Base-by-base conservation (phyloP, 2,888 invertebrate species). In the Heteromyza rotundicornis region DNA sequence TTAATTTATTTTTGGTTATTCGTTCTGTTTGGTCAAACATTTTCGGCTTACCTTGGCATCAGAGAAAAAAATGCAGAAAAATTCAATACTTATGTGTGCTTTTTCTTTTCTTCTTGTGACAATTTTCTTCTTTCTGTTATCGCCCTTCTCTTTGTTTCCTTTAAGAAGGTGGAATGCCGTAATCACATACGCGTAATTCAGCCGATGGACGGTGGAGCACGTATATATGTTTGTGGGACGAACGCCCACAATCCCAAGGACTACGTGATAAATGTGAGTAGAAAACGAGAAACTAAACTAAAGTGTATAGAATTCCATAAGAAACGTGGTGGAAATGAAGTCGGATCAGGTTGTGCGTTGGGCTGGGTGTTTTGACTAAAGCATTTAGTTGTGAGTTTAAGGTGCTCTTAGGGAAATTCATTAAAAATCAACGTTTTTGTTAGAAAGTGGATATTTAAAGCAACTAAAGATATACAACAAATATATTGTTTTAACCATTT, bases 181-280 rank as follows among this genome's bases (percentile, higher is more conserved):
- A 96, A 96, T 85, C 96, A 96, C 85, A 92, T 96, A 70, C 88
- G 96, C 75, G 96, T 96, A 64, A 95, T 96, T 72, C 95, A 96
- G 80, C 93, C 95, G 10, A 94, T 96, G 89, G 94, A 93, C 32
- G 92, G 94, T 81, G 95, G 95, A 36, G 88, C 89, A 69, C 88
- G 94, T 57, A 88, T 96, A 58, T 96, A 96, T 83, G 89, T 96
- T 64, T 96, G 96, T 81, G 96, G 96, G 59, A 96, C 96, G 64
- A 96, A 96, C 82, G 96, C 96, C 22, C 95, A 96, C 84, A 92
- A 93, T 83, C 95, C 95, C 20, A 95, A 95, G 84, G 96, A 96
- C 83, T 95, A 92, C 91, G 95, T 96, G 58, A 89, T 96, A 82
- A 92, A 95, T 84, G 95, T 95, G 86, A 95, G 95, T 94, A 69